Percentiles rank a stretch among this genome's conserved stretches.
phyloP scores from a whole-genome alignment of 1,140 invertebrate genomes.

The Drosophila burlai region DNA sequence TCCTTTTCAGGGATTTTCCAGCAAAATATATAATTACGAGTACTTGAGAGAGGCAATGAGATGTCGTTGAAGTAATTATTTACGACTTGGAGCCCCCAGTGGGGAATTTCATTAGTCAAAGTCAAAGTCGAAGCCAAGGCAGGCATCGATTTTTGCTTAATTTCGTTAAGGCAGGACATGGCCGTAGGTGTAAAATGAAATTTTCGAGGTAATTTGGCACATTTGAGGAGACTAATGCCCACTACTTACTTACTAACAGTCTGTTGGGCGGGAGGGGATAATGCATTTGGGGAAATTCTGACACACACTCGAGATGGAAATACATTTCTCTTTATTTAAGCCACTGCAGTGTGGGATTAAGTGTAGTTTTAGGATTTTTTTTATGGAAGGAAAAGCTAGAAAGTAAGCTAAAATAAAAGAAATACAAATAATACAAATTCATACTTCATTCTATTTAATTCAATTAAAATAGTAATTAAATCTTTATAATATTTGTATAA shows the following conservation, averaged over 20 bases:
- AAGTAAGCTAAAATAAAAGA: no score
- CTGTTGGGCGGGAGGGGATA: background rate
- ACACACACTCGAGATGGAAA: background rate
- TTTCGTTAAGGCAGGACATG: constrained; percentile 23
- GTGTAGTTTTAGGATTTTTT: no score
- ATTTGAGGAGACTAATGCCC: constrained; percentile 41
- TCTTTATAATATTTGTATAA: no score
- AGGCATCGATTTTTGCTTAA: constrained; percentile 47
- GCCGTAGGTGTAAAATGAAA: constrained; percentile 13
- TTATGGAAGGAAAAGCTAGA: no score
- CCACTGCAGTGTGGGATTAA: background rate
- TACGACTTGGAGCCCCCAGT: constrained; percentile 23
- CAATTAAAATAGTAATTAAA: no score
- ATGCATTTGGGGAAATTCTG: constrained; percentile 14
- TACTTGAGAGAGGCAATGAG: constrained; percentile 2
- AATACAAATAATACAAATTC: no score
- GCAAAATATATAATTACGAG: background rate
- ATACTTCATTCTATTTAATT: no score
- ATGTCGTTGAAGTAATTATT: constrained; percentile 57
- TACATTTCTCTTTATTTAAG: no score
- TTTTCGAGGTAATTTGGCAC: constrained; percentile 62
- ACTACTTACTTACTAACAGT: background rate
- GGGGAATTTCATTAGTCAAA: constrained; percentile 77
- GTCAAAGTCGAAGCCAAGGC: constrained; percentile 48
- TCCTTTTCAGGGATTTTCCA: background rate